Percentiles rank a stretch among this genome's conserved stretches.
phyloP scores from a whole-genome alignment of 2,797 vertebrate species.

The Falco naumanni region DNA sequence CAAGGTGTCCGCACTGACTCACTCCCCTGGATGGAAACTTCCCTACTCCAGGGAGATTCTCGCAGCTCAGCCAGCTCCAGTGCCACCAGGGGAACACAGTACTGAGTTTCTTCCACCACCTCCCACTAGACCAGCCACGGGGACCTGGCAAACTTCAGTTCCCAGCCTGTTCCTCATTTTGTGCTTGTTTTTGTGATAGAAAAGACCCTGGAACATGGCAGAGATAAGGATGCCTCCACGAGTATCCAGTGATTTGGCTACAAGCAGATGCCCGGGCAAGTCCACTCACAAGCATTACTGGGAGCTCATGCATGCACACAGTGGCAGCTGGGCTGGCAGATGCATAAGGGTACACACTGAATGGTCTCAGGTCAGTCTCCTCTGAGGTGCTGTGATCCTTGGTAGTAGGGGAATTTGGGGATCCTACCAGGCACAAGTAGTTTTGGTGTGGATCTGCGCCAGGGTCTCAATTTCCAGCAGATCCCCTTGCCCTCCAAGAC shows the following conservation, averaged over 20 bases:
- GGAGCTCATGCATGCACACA: neutral
- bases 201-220: neutral
- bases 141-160: neutral
- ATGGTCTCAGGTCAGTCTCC: neutral
- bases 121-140: neutral
- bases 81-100: fast-evolving
- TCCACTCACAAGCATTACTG: neutral
- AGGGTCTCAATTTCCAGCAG: neutral
- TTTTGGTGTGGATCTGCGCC: neutral
- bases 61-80: neutral
- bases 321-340: neutral
- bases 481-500: neutral
- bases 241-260: neutral
- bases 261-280: neutral
- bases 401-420: neutral
- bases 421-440: neutral
- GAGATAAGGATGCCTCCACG: neutral
- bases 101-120: neutral
- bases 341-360: neutral
- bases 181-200: neutral
- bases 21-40: neutral
- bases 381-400: neutral
- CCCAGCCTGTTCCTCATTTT: neutral
- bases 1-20: neutral
- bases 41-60: neutral